Evolutionary conservation across 2,113 vertebrate genomes (phyloP).

Genomic region (Prietella phreatophila): DNA sequence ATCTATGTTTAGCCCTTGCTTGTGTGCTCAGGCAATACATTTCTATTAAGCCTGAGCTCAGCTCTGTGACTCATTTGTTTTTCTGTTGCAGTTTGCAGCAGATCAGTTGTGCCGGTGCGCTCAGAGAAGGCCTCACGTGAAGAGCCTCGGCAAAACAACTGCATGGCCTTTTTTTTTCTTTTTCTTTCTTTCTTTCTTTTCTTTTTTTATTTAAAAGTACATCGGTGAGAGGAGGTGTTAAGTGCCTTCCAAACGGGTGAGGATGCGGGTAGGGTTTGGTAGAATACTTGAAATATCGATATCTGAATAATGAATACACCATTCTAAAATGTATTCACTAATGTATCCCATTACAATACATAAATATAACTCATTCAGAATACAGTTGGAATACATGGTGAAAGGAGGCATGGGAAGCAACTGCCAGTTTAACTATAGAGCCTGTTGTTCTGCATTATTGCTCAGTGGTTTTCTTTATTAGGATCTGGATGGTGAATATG

Average conservation of each 20-base stretch:
- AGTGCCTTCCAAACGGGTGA: not conserved
- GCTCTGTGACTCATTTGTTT: constrained; percentile 43
- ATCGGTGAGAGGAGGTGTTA: not conserved
- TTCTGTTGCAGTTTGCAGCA: constrained; percentile 37
- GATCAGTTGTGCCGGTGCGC: constrained; percentile 11
- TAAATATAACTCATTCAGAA: not conserved
- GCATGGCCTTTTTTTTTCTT: not conserved
- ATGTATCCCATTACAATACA: not conserved
- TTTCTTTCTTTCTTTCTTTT: no score
- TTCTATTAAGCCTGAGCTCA: constrained; percentile 29
- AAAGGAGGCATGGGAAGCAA: not conserved
- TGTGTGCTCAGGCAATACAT: not conserved
- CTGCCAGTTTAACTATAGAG: not conserved
- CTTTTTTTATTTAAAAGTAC: not conserved
- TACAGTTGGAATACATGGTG: not conserved
- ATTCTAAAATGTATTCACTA: not conserved
- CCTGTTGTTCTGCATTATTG: not conserved
- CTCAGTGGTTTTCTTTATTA: not conserved
- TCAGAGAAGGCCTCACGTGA: constrained; percentile 5
- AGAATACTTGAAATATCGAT: not conserved
- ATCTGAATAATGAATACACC: not conserved
- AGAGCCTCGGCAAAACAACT: constrained; percentile 1
- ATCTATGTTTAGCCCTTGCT: constrained; percentile 11
- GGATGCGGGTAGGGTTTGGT: no score
- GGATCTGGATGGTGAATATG: not conserved